These are phyloP conservation scores for Melanargia galathea DNA, from an alignment of 2,888 invertebrate species.

Conservation along the genomic window DNA sequence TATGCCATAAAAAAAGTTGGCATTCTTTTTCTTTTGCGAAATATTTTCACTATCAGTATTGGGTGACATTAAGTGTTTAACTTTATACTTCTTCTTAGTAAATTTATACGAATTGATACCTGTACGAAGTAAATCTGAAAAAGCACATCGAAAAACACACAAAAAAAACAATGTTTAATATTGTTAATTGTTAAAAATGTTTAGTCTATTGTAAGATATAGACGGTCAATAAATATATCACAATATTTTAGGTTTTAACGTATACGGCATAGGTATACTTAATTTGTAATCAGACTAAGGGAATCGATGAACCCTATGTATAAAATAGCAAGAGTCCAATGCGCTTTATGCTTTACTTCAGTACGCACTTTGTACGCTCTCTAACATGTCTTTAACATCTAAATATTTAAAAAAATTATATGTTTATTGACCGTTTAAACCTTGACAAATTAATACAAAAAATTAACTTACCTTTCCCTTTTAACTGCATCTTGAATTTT, in stretches of 20 bases:
- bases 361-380: no score
- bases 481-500: slow-evolving; percentile 48
- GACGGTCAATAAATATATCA: not conserved
- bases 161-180: slow-evolving; percentile 54
- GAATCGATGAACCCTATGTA: no score
- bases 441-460: slow-evolving; percentile 34
- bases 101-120: slow-evolving; percentile 68
- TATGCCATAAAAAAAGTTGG: slow-evolving; percentile 34
- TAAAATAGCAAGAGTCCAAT: no score
- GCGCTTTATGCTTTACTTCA: no score
- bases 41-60: slow-evolving; percentile 33
- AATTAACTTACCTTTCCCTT: slow-evolving; percentile 65
- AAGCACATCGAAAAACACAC: slow-evolving; percentile 71
- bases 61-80: slow-evolving; percentile 31
- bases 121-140: slow-evolving; percentile 68
- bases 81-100: slow-evolving; percentile 27
- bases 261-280: no score
- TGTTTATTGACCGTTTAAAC: not conserved
- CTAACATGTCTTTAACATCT: no score
- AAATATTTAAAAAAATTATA: not conserved
- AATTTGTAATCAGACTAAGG: no score
- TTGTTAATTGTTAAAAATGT: slow-evolving; percentile 46
- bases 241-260: not conserved
- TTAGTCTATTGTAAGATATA: slow-evolving; percentile 33
- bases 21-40: slow-evolving; percentile 28